These are phyloP conservation scores for Willisornis vidua DNA, from an alignment of 2,113 vertebrate species.

Conservation along the genomic window DNA sequence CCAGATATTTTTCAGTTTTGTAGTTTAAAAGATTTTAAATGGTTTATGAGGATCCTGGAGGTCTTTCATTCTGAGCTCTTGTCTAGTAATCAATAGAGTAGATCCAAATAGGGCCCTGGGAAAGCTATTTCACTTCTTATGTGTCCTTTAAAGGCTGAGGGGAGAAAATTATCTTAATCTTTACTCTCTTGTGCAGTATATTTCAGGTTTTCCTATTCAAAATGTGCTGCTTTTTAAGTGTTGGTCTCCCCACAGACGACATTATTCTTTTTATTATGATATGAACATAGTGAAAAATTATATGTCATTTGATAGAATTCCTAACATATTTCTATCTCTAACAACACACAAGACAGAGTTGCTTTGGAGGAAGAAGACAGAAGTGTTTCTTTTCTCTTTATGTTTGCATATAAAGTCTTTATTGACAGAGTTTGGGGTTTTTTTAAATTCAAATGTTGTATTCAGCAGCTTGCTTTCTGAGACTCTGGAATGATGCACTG, in stretches of 20 bases:
- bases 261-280: neutral
- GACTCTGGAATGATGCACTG: neutral
- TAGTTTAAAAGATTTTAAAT: neutral
- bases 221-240: neutral
- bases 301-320: neutral
- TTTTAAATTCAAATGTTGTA: neutral
- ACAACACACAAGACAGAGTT: neutral
- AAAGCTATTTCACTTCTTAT: neutral
- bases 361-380: neutral
- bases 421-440: neutral
- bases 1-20: neutral
- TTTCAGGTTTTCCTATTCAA: neutral
- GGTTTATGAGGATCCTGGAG: neutral
- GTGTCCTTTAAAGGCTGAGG: neutral
- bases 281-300: neutral
- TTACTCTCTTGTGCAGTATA: neutral
- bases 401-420: constrained; percentile 10
- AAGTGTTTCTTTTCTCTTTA: neutral
- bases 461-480: neutral
- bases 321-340: neutral
- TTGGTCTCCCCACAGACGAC: neutral
- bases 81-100: neutral
- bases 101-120: neutral
- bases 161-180: neutral
- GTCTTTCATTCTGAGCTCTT: neutral